phyloP scores from a whole-genome alignment of 1,140 invertebrate genomes.

The Cotesia vestalis region DNA sequence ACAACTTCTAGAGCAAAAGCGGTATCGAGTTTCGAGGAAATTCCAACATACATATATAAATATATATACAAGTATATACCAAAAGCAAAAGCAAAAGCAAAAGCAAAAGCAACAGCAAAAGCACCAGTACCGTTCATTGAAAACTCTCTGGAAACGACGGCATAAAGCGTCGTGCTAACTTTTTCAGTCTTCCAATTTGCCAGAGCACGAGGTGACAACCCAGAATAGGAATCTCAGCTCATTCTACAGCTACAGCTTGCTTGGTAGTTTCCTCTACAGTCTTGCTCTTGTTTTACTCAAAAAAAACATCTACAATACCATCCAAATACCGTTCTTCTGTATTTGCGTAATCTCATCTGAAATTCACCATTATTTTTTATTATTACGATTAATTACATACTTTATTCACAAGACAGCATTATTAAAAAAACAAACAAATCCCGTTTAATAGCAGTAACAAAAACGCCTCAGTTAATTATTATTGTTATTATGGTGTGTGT shows the following conservation, averaged over 20 bases:
- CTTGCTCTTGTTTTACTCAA: neutral
- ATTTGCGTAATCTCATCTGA: too few relatives aligned
- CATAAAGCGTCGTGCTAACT: slow-evolving; percentile 12
- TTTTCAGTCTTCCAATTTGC: slow-evolving; percentile 32
- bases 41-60: neutral
- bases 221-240: neutral
- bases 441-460: too few relatives aligned
- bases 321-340: too few relatives aligned
- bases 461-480: too few relatives aligned
- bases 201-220: neutral
- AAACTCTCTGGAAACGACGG: slow-evolving; percentile 22
- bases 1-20: neutral
- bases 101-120: too few relatives aligned
- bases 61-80: neutral
- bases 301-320: too few relatives aligned
- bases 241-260: neutral
- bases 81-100: too few relatives aligned
- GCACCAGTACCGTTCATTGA: slow-evolving; percentile 21
- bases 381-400: too few relatives aligned
- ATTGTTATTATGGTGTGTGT: too few relatives aligned
- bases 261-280: neutral
- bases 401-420: too few relatives aligned
- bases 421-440: too few relatives aligned
- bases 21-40: slow-evolving; percentile 30
- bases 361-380: too few relatives aligned